Evolutionary conservation across 2,888 invertebrate species (phyloP).

Genomic region (Nephrocerus scutellatus): DNA sequence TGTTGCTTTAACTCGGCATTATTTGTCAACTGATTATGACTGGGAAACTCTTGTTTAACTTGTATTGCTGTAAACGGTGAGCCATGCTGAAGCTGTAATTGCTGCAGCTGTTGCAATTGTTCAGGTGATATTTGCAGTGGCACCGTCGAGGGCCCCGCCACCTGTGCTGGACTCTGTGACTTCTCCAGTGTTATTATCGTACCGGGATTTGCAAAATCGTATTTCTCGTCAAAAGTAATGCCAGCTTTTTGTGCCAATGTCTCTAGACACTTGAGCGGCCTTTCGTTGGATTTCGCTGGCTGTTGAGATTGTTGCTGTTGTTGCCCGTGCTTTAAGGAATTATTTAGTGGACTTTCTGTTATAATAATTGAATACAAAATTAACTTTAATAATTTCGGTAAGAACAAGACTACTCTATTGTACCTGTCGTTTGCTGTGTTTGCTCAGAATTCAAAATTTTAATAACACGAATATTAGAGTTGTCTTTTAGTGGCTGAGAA

Average conservation of each 20-base stretch:
- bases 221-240: conserved; percentile 67
- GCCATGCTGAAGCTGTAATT: conserved; percentile 56
- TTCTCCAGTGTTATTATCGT: conserved; percentile 63
- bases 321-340: conserved; percentile 51
- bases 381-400: too few species aligned
- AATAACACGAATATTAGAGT: conserved; percentile 41
- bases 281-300: conserved; percentile 32
- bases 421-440: conserved; percentile 46
- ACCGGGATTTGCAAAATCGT: conserved; percentile 61
- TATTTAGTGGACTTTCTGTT: conserved; percentile 49
- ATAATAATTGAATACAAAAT: too few species aligned
- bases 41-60: conserved; percentile 47
- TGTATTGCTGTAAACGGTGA: conserved; percentile 48
- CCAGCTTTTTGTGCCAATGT: conserved; percentile 68
- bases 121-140: conserved; percentile 48
- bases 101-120: conserved; percentile 56
- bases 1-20: conserved; percentile 37
- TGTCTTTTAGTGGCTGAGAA: conserved; percentile 42
- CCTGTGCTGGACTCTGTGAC: conserved; percentile 51
- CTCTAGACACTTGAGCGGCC: conserved; percentile 62
- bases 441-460: conserved; percentile 33
- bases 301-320: conserved; percentile 44
- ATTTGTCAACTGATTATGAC: conserved; percentile 25
- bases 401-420: conserved; percentile 34
- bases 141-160: conserved; percentile 42